Evolutionary conservation across 2,797 vertebrate genomes (phyloP), one percentile per base, ranked within the genome.

Genomic region (Orestias chungarensis): DNA sequence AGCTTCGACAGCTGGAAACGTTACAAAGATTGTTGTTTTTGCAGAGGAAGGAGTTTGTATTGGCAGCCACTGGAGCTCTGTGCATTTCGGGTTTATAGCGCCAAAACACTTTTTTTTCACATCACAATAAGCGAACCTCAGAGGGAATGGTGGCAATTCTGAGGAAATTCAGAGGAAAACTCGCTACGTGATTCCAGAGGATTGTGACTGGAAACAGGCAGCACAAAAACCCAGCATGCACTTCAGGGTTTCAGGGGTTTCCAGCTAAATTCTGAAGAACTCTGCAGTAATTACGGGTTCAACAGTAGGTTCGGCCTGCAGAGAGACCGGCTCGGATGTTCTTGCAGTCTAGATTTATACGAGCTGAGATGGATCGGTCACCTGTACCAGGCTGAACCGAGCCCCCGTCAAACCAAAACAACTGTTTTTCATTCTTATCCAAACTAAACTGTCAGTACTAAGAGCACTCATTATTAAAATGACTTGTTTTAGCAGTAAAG

Each of bases 111-210:
- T 10, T 62, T n/a, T 40, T 1, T 44, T 67, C 4, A 8, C 10
- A 14, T 49, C 29, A 35, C 23, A 6, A 15, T 31, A 9, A 38
- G 6, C 33, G 9, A 46, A 15, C 27, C 3, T 14, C 31, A 17
- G 31, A n/a, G 25, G n/a, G 40, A 23, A 12, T 14, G 3, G 1
- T 20, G 7, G 14, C 4, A 8, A 2, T 74, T 74, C 66, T 18
- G 0, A 38, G 49, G 64, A 73, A 73, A 73, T 73, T 73, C 71
- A 35, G 50, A 0, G 10, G 29, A 57, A 66, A 35, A 23, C 27
- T 12, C 5, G n/a, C 12, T 6, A 38, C 9, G 33, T 12, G 4
- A 38, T 38, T 9, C 57, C 57, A 61, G 8, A 38, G 10, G 18
- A 35, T 12, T 17, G 3, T 47, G 18, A 3, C 7, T 52, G 0